Evolutionary conservation across 2,797 vertebrate genomes (phyloP).

Genomic region (Hydrophis major): DNA sequence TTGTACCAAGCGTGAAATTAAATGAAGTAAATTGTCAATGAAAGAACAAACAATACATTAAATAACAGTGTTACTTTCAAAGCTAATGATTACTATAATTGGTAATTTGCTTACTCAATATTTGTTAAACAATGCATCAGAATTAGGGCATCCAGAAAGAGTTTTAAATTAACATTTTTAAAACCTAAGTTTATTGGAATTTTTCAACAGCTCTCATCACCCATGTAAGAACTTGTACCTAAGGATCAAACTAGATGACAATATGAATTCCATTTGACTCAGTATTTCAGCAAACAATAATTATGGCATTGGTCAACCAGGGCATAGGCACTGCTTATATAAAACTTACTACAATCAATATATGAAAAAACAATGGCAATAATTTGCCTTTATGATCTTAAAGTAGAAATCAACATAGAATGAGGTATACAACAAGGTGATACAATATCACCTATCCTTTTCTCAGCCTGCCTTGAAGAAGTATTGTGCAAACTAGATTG

Average conservation of each 20-base stretch:
- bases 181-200: not conserved
- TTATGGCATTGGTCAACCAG: no score
- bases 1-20: not conserved
- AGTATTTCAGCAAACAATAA: no score
- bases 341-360: no score
- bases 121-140: not conserved
- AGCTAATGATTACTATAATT: not conserved
- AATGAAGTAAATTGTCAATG: not conserved
- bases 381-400: no score
- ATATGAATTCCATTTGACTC: no score
- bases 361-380: no score
- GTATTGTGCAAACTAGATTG: no score
- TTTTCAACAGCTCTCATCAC: not conserved
- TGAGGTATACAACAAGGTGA: no score
- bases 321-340: no score
- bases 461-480: no score
- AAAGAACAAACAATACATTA: not conserved
- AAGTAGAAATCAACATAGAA: no score
- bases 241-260: not conserved
- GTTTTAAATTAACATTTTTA: not conserved
- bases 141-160: not conserved
- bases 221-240: not conserved
- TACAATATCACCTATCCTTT: no score
- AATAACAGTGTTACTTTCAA: not conserved
- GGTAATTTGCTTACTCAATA: not conserved